These are phyloP conservation scores for Taenioides sp. DNA, from an alignment of 2,797 vertebrate genomes.

Conservation along the genomic window DNA sequence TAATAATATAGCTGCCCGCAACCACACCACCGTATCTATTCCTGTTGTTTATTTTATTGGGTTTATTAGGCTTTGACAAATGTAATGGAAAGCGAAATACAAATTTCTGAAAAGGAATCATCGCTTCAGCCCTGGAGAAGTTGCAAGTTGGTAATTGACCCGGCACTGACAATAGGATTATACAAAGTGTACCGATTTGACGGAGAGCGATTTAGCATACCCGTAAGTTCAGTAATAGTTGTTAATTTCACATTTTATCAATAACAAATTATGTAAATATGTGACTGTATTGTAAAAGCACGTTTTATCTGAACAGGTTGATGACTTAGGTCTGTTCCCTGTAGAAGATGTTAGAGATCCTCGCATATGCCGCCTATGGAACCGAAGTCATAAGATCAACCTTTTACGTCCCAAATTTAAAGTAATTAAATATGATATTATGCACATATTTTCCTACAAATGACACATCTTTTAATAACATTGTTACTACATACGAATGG, in stretches of 20 bases:
- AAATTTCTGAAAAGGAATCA: constrained; percentile 79
- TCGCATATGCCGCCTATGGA: constrained; percentile 90
- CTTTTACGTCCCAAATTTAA: constrained; percentile 90
- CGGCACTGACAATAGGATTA: constrained; percentile 86
- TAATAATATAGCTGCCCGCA: background rate
- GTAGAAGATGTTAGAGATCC: constrained; percentile 89
- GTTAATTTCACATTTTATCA: background rate
- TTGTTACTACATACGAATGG: background rate
- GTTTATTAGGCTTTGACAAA: constrained; percentile 85
- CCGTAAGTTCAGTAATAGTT: constrained; percentile 74
- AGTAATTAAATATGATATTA: constrained; percentile 51
- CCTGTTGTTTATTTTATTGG: constrained; percentile 14
- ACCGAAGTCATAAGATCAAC: constrained; percentile 83
- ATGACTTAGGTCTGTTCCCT: constrained; percentile 89
- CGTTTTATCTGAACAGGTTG: constrained; percentile 57
- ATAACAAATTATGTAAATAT: background rate
- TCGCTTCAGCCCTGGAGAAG: constrained; percentile 88
- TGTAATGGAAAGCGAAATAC: constrained; percentile 94
- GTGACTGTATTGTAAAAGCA: background rate
- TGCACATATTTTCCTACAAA: background rate
- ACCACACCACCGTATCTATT: background rate
- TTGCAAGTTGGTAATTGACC: constrained; percentile 96
- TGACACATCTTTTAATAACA: background rate
- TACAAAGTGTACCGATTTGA: constrained; percentile 95
- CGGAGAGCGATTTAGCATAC: constrained; percentile 89